Evolutionary conservation across 2,113 vertebrate species (phyloP).

Genomic region (Eulemur macaco): DNA sequence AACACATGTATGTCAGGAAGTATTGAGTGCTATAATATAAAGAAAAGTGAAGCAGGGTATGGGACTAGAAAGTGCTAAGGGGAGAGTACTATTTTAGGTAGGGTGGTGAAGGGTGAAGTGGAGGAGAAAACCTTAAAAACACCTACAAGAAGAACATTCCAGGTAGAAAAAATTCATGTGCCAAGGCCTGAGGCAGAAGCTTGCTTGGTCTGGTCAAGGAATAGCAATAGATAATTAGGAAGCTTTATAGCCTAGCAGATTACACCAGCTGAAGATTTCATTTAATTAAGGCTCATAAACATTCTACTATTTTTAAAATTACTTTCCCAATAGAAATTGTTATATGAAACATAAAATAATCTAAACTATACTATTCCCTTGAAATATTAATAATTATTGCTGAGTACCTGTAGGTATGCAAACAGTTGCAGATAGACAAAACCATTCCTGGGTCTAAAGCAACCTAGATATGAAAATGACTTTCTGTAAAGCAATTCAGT

Average conservation of each 20-base stretch:
- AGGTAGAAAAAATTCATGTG: not conserved
- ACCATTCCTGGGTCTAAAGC: not conserved
- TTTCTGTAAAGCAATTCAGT: not conserved
- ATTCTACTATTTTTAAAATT: slow-evolving; percentile 17
- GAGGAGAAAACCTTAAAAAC: not conserved
- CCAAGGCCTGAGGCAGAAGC: not conserved
- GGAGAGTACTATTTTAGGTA: not conserved
- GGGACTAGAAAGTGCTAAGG: not conserved
- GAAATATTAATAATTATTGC: slow-evolving; percentile 5
- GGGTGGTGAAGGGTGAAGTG: not conserved
- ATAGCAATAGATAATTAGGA: not conserved
- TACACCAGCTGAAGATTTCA: not conserved
- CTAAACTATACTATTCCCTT: not conserved
- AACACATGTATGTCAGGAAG: not conserved
- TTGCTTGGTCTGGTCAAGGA: not conserved
- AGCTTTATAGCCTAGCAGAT: not conserved
- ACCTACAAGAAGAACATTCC: not conserved
- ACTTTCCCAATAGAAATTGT: slow-evolving; percentile 24
- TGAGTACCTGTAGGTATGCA: not conserved
- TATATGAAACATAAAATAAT: slow-evolving; percentile 30
- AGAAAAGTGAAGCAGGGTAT: not conserved
- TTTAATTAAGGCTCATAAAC: slow-evolving; percentile 42
- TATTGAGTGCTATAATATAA: not conserved
- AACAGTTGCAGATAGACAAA: not conserved
- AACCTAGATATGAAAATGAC: not conserved